These are phyloP conservation scores for Lathronympha strigana DNA, from an alignment of 2,888 invertebrate genomes.

Conservation along the genomic window DNA sequence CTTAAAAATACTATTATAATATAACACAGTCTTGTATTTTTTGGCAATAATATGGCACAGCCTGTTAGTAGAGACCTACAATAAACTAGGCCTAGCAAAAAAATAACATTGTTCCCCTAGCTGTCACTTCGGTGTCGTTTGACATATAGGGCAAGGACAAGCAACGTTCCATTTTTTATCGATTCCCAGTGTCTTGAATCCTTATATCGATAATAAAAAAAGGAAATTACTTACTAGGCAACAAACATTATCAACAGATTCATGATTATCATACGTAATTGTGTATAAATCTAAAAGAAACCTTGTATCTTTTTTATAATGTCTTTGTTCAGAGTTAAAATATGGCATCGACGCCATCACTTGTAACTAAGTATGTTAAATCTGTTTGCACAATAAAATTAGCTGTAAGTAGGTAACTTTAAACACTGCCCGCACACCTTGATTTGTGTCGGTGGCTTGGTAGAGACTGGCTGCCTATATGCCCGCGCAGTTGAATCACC, in stretches of 20 bases:
- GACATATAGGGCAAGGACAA: slow-evolving; percentile 80
- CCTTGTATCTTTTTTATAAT: slow-evolving; percentile 94
- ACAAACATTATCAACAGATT: slow-evolving; percentile 89
- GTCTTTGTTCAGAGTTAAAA: slow-evolving; percentile 85
- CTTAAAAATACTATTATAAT: too few species aligned
- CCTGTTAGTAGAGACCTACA: slow-evolving; percentile 22
- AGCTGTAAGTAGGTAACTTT: slow-evolving; percentile 39
- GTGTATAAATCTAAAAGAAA: slow-evolving; percentile 94
- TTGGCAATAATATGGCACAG: slow-evolving; percentile 74
- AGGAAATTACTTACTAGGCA: slow-evolving; percentile 83
- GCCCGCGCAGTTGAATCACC: slow-evolving; percentile 72
- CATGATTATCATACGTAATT: slow-evolving; percentile 92
- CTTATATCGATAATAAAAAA: slow-evolving; percentile 12
- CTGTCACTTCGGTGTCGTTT: slow-evolving; percentile 56
- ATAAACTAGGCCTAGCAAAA: slow-evolving; percentile 55
- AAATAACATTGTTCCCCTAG: slow-evolving; percentile 50
- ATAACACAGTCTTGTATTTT: slow-evolving; percentile 74
- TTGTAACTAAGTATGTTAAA: slow-evolving; percentile 45
- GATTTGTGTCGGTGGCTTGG: slow-evolving; percentile 54
- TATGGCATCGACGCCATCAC: slow-evolving; percentile 82
- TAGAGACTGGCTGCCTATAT: slow-evolving; percentile 67
- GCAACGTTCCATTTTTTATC: slow-evolving; percentile 57
- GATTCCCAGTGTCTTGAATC: slow-evolving; percentile 19
- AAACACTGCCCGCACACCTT: slow-evolving; percentile 56
- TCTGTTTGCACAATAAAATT: slow-evolving; percentile 45